Conservation (phyloP, 2,888 invertebrate genomes). For the Zaprionus bogoriensis region DNA sequence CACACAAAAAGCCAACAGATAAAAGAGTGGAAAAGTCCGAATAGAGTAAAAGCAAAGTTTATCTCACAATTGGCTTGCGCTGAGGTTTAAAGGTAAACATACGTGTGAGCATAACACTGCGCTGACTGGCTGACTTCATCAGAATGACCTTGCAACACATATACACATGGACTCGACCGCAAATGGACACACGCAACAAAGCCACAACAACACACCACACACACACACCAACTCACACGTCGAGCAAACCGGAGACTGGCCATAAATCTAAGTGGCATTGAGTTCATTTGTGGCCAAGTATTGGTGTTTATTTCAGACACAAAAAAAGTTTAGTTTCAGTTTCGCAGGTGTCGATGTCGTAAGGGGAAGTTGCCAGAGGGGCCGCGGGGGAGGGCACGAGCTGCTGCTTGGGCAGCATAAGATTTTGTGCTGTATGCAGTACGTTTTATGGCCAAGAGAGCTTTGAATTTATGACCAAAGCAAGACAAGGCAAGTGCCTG, state of each 20-base stretch:
- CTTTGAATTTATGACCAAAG: conserved; percentile 64
- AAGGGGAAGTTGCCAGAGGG: background rate
- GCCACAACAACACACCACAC: conserved; percentile 10
- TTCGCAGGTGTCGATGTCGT: conserved; percentile 36
- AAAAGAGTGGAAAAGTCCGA: background rate
- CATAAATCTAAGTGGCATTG: conserved; percentile 56
- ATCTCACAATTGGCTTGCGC: conserved; percentile 15
- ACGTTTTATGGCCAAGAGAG: conserved; percentile 55
- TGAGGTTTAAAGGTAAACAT: conserved; percentile 42
- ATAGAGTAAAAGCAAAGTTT: conserved; percentile 3
- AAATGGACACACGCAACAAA: conserved; percentile 33
- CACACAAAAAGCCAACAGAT: background rate
- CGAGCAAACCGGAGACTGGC: conserved; percentile 44
- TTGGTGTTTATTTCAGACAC: conserved; percentile 46
- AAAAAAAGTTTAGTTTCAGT: conserved; percentile 28
- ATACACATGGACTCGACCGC: conserved; percentile 10
- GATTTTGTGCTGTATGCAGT: conserved; percentile 43
- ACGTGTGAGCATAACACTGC: conserved; percentile 16
- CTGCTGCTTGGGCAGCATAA: background rate
- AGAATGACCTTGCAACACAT: conserved; percentile 45
- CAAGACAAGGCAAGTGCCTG: conserved; percentile 51
- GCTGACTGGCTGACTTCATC: conserved; percentile 50
- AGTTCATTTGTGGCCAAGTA: conserved; percentile 33
- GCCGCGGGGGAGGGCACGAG: background rate
- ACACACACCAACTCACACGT: no score